Percentiles rank a stretch among this genome's conserved stretches.
phyloP scores from a whole-genome alignment of 2,888 invertebrate genomes.

The Imbricaverruca yamaguchii region DNA sequence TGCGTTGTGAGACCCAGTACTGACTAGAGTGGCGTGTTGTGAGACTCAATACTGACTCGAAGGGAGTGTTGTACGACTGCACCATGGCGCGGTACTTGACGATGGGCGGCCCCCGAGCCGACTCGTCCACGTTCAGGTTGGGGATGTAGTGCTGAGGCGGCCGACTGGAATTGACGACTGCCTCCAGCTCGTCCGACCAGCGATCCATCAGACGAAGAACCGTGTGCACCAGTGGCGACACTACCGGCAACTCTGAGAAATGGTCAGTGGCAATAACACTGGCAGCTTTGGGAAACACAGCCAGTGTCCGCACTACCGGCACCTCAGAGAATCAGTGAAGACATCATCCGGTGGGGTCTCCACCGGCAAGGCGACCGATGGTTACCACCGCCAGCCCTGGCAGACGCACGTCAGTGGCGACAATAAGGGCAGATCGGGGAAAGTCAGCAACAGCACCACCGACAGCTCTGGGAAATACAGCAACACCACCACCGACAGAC shows the following conservation, averaged over 20 bases:
- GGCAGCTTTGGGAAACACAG: neutral
- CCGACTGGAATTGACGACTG: constrained; percentile 69
- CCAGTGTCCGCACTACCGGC: neutral
- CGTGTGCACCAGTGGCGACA: constrained; percentile 87
- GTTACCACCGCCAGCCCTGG: no score
- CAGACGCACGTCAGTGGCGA: no score
- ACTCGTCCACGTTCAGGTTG: constrained; percentile 53
- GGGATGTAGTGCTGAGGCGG: constrained; percentile 80
- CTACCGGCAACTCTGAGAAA: constrained; percentile 75
- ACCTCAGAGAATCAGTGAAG: neutral
- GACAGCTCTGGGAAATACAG: no score
- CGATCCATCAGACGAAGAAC: constrained; percentile 73
- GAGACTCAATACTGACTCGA: constrained; percentile 51
- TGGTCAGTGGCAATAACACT: neutral
- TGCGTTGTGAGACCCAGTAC: no score
- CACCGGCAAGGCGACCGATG: no score
- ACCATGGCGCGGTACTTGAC: constrained; percentile 86
- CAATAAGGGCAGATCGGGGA: no score
- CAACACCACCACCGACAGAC: no score
- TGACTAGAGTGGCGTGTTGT: no score
- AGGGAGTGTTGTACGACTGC: constrained; percentile 92
- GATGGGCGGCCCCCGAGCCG: constrained; percentile 59
- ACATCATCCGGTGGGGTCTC: no score
- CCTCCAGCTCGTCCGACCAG: constrained; percentile 77
- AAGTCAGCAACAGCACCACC: no score